Base-by-base conservation (phyloP, 2,797 vertebrate genomes). In the Bovichtus diacanthus region DNA sequence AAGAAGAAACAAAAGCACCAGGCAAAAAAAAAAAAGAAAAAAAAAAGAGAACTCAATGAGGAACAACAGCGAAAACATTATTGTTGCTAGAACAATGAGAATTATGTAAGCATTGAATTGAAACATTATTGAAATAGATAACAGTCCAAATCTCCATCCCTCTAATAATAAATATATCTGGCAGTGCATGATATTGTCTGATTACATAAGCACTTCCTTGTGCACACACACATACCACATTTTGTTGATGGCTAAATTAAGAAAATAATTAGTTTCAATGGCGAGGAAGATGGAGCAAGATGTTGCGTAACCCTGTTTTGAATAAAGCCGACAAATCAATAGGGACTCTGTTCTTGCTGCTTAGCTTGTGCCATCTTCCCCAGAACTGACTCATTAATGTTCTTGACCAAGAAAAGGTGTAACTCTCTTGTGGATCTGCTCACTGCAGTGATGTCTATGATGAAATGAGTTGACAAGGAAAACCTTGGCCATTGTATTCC, bases 211-310 rank as follows among this genome's bases (percentile, higher is more conserved):
- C 16, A n/a, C 47, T 6, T 53, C 29, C 44, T 64, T 80, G 82
- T 29, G 29, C 36, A 67, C 44, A 44, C 58, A 59, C 70, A 79
- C 46, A 59, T 54, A 46, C 69, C 76, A 74, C 38, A 78, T 78
- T 70, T 58, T 87, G 74, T 71, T 87, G 86, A 90, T 78, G 80
- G 82, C 78, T 88, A 89, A 93, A 94, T 89, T 73, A 68, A 81
- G 87, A 80, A 44, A 81, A 83, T 87, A 89, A 92, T 93, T 85
- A 86, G 83, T 85, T 73, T 18, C 80, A 80, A 85, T 84, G 78
- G 72, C 1, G 9, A 77, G 61, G 67, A 86, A 75, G 68, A 81
- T 44, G 46, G 76, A 79, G 72, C 51, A 66, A 76, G 47, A 77
- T 75, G 75, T 91, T 92, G 74, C 85, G 66, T 91, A 90, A 91